Conservation (phyloP, 1,140 invertebrate species). For the Diorhabda carinulata region DNA sequence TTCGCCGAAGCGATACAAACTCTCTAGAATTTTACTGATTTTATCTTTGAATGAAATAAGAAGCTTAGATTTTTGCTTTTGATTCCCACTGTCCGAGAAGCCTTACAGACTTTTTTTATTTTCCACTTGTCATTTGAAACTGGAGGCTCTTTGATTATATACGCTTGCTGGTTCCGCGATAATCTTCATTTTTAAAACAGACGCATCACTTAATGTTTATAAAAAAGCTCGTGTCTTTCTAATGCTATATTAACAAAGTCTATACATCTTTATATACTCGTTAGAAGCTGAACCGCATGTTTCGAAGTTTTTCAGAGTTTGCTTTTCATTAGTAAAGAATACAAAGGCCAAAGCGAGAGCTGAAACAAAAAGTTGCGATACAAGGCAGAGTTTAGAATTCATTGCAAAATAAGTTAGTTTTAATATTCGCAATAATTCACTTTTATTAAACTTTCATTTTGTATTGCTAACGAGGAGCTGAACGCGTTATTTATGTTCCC, state of each 20-base stretch:
- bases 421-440: slow-evolving; percentile 2
- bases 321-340: slow-evolving; percentile 3
- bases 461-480: slow-evolving; percentile 1
- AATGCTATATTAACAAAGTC: neutral
- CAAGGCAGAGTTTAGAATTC: slow-evolving; percentile 2
- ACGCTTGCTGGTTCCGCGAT: no score
- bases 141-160: no score
- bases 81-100: no score
- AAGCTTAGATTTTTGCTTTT: no score
- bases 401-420: neutral
- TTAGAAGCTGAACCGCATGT: neutral
- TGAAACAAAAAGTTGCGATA: neutral
- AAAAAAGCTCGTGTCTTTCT: no score
- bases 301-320: neutral
- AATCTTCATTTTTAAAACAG: no score
- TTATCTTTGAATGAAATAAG: no score
- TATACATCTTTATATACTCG: neutral
- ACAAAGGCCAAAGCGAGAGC: neutral
- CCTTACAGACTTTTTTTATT: no score
- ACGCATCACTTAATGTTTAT: no score
- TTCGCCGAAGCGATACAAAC: no score
- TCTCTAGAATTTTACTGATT: no score
- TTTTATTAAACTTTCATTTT: slow-evolving; percentile 3
- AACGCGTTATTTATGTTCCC: neutral
- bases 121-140: no score